Conservation (phyloP, 2,888 invertebrate genomes). For the Hypomecis punctinalis region DNA sequence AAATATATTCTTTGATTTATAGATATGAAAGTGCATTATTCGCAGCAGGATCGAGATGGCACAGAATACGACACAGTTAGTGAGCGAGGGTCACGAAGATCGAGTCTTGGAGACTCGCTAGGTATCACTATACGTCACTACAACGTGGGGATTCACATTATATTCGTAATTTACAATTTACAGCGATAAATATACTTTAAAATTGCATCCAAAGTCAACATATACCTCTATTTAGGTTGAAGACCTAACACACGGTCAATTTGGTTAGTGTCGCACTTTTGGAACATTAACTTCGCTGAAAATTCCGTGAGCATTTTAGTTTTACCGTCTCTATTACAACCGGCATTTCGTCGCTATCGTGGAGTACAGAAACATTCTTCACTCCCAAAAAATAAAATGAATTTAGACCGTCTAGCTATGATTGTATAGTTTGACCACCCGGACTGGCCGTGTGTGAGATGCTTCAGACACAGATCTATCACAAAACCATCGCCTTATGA, state of each 20-base stretch:
- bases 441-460: not conserved
- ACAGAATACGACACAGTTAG: conserved; percentile 7
- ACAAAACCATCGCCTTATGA: conserved; percentile 34
- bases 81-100: conserved; percentile 3
- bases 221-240: conserved; percentile 3
- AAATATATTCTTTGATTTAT: conserved; percentile 2
- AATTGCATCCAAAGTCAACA: conserved; percentile 31
- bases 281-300: not conserved
- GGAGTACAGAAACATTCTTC: too few species aligned
- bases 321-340: too few species aligned
- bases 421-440: not conserved
- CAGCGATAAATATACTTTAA: conserved; percentile 36
- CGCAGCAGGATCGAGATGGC: conserved; percentile 7
- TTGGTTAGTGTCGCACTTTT: not conserved
- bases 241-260: conserved; percentile 1
- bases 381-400: too few species aligned
- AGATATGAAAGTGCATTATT: conserved; percentile 1
- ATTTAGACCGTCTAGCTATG: too few species aligned
- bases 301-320: too few species aligned
- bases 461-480: conserved; percentile 27
- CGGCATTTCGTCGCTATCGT: too few species aligned
- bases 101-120: conserved; percentile 38
- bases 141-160: conserved; percentile 28
- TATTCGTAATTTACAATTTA: conserved; percentile 37
- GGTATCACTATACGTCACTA: conserved; percentile 30